These are phyloP conservation scores for Macrotus californicus DNA, from an alignment of 2,113 vertebrate species.

Conservation along the genomic window DNA sequence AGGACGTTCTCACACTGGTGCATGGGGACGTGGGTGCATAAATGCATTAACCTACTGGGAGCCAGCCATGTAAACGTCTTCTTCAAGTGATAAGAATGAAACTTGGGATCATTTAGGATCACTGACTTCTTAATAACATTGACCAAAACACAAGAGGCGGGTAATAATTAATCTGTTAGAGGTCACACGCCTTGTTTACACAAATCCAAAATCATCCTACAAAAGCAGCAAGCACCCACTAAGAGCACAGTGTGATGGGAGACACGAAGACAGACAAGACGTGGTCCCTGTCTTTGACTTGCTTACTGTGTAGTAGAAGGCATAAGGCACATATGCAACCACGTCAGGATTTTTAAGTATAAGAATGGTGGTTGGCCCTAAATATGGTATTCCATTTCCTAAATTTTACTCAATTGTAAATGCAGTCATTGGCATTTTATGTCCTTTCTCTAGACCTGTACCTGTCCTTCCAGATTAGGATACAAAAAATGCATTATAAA, in stretches of 20 bases:
- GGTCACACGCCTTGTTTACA: background rate
- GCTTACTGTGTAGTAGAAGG: background rate
- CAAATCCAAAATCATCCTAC: background rate
- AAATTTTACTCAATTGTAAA: slow-evolving; percentile 18
- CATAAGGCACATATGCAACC: background rate
- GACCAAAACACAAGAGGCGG: background rate
- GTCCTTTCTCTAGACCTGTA: background rate
- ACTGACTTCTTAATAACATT: background rate
- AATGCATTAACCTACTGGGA: slow-evolving; percentile 33
- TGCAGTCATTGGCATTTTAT: background rate
- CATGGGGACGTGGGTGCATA: background rate
- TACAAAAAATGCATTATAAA: background rate
- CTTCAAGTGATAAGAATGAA: background rate
- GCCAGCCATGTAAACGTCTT: slow-evolving; percentile 14
- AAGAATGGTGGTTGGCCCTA: background rate
- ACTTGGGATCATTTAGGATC: background rate
- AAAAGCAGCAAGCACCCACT: background rate
- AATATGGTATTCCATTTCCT: background rate
- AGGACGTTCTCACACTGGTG: slow-evolving; percentile 27
- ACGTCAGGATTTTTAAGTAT: background rate
- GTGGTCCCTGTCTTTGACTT: background rate
- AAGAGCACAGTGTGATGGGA: background rate
- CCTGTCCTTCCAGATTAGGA: background rate
- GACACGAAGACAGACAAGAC: background rate
- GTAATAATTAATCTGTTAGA: background rate